Evolutionary conservation across 2,797 vertebrate genomes (phyloP), one percentile per base, ranked within the genome.

Genomic region (Craterocephalus amniculus): DNA sequence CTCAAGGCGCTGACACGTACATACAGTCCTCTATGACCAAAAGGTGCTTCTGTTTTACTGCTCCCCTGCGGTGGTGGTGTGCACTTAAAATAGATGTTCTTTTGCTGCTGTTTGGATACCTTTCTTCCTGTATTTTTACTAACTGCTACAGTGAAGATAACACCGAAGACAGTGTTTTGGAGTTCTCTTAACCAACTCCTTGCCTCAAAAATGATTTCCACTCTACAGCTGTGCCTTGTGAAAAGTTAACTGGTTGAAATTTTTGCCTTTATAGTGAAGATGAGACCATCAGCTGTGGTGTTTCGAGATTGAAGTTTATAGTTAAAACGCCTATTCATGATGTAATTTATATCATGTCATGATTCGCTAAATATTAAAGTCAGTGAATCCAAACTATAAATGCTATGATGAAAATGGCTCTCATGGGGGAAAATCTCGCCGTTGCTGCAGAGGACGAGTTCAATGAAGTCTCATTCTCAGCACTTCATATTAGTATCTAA

Each of bases 1-100:
- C 58, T 49, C 45, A 70, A 69, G 70, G 73, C 1, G 57, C 79
- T 85, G 65, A 88, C n/a, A 9, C 60, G 58, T 58, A 62, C 72
- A 76, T 65, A 34, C 38, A 32, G 26, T 24, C n/a, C n/a, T n/a
- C n/a, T n/a, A 77, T 18, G 77, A 22, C 66, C 55, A 62, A 79
- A 86, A 88, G 70, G 65, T 79, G 81, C 52, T 40, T 76, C 6
- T 59, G 65, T 82, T 75, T 58, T 16, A 35, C 58, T 16, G 48
- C 20, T 49, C 59, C 58, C 14, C 32, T 36, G 14, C 10, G 66
- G 29, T 26, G 43, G 40, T 54, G 35, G 55, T 54, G 51, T 61
- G 48, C 58, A 60, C 56, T 58, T 67, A 54, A 35, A 68, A 66
- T 38, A 68, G 29, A 68, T 70, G 60, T 26, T 65, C 61, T 71